These are phyloP conservation scores for Allobates femoralis DNA, from an alignment of 2,797 vertebrate species.

Conservation along the genomic window DNA sequence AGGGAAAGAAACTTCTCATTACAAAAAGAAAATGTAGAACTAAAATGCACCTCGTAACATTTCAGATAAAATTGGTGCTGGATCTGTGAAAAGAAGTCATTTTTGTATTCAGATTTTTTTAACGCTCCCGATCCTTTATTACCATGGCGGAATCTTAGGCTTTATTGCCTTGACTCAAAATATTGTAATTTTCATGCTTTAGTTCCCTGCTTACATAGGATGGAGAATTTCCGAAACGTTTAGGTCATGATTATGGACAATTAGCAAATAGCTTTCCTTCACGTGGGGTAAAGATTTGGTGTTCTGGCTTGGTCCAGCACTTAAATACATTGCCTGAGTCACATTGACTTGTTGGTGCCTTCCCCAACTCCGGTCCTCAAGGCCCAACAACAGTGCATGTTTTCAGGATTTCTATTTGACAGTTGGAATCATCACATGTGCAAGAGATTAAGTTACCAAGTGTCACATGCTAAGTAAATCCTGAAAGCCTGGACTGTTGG, in stretches of 20 bases:
- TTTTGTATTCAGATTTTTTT: conserved; percentile 1
- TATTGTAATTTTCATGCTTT: neutral
- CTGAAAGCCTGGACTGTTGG: too few relatives aligned
- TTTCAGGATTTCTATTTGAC: too few relatives aligned
- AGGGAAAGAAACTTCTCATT: neutral
- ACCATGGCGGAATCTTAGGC: neutral
- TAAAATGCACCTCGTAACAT: neutral
- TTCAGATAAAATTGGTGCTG: conserved; percentile 14
- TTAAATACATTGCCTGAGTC: neutral
- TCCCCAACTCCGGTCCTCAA: too few relatives aligned
- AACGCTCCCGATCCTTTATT: neutral
- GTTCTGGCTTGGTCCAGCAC: neutral
- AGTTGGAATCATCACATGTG: too few relatives aligned
- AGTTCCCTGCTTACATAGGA: neutral
- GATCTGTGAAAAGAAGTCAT: neutral
- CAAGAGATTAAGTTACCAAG: too few relatives aligned
- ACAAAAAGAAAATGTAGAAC: neutral
- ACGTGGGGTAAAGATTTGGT: neutral
- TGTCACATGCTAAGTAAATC: too few relatives aligned
- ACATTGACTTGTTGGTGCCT: neutral
- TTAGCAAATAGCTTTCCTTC: neutral
- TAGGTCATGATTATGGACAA: neutral
- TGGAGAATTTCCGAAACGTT: neutral
- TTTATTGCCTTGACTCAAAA: neutral
- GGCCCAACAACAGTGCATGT: too few relatives aligned